Base-by-base conservation (phyloP, 2,113 vertebrate genomes). In the Phyllopteryx taeniolatus region DNA sequence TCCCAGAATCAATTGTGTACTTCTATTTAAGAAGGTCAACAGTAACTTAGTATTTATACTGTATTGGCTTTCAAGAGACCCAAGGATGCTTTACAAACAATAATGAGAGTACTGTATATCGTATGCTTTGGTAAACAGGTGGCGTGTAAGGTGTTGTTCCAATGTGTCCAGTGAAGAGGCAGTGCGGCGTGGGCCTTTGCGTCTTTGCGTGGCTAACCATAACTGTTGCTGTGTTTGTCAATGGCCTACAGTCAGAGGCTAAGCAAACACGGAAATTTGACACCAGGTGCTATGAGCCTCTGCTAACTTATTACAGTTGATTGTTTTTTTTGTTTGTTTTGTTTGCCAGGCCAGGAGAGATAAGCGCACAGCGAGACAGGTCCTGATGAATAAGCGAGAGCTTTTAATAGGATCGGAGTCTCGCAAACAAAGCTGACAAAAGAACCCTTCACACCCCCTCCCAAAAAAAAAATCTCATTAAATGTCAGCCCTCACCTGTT, bases 341-440 rank as follows among this genome's bases (percentile, higher is more conserved):
- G 84, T 92, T 91, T 91, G 84, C 86, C 86, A 77, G 68, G 62
- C 83, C 83, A 73, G 86, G 87, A 76, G 74, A 81, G 85, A 83
- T 89, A 90, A 91, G 86, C 88, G 74, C 17, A 62, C 67, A 79
- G 81, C 71, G n/a, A 87, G 86, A 87, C 86, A 82, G 71, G 85
- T 81, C 80, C 77, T 89, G 80, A 86, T 87, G 88, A 90, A 87
- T 82, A 87, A 89, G 76, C 70, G 75, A 87, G 87, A 89, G 85
- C 83, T 88, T 88, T 85, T 91, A 90, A 93, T 88, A 71, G 87
- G 91, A 91, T 92, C 89, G 86, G 62, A 86, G 75, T 80, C 80
- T 73, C 73, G 83, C 88, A 92, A 90, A 91, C 88, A 91, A 91
- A 85, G 83, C 88, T 86, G 86, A 90, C 90, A 59, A 59, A 27